Conservation (phyloP, 1,140 invertebrate genomes). For the Lepidurus packardi region DNA sequence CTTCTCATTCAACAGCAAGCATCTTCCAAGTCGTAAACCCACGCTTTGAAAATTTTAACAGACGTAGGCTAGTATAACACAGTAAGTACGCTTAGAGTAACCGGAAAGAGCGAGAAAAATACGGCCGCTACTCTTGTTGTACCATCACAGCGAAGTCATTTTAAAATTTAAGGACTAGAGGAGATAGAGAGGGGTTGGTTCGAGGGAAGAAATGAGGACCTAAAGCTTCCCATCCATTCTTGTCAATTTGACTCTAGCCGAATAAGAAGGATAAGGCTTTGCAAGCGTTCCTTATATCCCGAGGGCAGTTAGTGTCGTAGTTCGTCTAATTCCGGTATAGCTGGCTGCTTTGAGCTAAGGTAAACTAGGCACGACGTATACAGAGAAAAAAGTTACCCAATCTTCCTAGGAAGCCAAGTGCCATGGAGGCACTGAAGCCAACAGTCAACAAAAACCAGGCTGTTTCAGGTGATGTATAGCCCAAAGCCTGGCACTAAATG, state of each 20-base stretch:
- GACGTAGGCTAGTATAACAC: too few species aligned
- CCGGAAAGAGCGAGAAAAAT: too few species aligned
- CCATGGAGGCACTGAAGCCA: not conserved
- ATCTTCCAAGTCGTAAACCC: too few species aligned
- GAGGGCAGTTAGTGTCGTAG: not conserved
- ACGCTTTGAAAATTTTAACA: too few species aligned
- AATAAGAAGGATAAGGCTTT: not conserved
- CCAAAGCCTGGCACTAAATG: constrained; percentile 17
- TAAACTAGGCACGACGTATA: not conserved
- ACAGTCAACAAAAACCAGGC: constrained; percentile 12
- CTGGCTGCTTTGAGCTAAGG: not conserved
- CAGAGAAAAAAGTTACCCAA: not conserved
- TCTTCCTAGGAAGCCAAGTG: not conserved
- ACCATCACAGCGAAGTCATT: too few species aligned
- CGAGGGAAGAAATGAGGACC: not conserved
- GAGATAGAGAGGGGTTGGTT: not conserved
- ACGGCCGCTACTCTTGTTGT: too few species aligned
- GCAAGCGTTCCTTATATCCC: not conserved
- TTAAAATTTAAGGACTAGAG: too few species aligned
- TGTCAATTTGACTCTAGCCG: constrained; percentile 1
- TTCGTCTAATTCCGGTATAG: not conserved
- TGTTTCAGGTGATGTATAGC: constrained; percentile 4
- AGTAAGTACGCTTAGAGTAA: too few species aligned
- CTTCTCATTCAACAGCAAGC: too few species aligned
- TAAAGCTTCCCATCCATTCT: constrained; percentile 16